Evolutionary conservation across 2,888 invertebrate genomes (phyloP).

Genomic region (Drosophila pegasa): DNA sequence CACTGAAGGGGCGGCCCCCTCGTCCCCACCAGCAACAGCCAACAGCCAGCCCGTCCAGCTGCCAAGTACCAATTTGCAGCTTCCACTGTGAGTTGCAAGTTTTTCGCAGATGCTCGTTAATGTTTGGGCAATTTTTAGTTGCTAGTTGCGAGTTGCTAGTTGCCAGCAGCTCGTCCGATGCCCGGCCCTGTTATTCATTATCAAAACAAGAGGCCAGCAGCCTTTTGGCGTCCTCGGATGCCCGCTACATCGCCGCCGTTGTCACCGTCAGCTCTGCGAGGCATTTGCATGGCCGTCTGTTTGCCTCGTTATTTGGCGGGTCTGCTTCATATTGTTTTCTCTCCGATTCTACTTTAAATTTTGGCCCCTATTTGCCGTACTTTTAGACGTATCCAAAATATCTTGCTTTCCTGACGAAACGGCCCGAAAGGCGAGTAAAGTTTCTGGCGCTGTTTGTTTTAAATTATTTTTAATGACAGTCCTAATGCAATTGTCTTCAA

Average conservation of each 20-base stretch:
- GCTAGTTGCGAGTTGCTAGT: no score
- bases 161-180: slow-evolving; percentile 7
- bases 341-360: slow-evolving; percentile 17
- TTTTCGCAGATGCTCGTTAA: slow-evolving; percentile 74
- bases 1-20: slow-evolving; percentile 6
- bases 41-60: slow-evolving; percentile 3
- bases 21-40: background rate
- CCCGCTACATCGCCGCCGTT: slow-evolving; percentile 26
- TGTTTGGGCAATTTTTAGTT: slow-evolving; percentile 60
- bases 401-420: slow-evolving; percentile 24
- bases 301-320: slow-evolving; percentile 50
- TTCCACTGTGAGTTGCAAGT: slow-evolving; percentile 59
- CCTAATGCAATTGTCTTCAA: slow-evolving; percentile 50
- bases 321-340: slow-evolving; percentile 1
- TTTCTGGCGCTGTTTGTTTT: slow-evolving; percentile 42
- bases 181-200: slow-evolving; percentile 55
- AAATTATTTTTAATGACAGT: slow-evolving; percentile 64
- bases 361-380: slow-evolving; percentile 29
- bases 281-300: slow-evolving; percentile 26
- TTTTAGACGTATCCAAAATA: slow-evolving; percentile 40
- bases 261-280: slow-evolving; percentile 53
- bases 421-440: slow-evolving; percentile 15
- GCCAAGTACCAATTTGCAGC: slow-evolving; percentile 28
- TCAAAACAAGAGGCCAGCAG: slow-evolving; percentile 42
- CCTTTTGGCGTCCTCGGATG: slow-evolving; percentile 39